Percentiles rank a stretch among this genome's conserved stretches.
Conservation (phyloP, 2,797 vertebrate genomes). For the Otolemur crassicaudatus region DNA sequence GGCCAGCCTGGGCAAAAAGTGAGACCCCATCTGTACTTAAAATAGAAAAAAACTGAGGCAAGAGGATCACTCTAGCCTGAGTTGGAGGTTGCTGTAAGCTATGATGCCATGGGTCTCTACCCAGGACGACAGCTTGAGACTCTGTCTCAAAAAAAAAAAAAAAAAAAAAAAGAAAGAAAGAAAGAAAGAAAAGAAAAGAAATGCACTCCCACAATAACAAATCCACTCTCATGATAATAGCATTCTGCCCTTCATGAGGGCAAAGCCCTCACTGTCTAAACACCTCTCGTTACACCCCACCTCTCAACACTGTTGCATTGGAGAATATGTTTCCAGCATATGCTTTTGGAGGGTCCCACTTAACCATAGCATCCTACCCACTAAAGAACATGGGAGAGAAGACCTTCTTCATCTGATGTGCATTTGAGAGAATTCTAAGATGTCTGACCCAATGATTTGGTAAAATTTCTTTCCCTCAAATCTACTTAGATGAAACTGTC, state of each 20-base stretch:
- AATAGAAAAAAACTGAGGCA: too few relatives aligned
- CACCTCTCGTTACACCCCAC: too few relatives aligned
- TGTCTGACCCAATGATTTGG: conserved; percentile 73
- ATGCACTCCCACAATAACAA: not conserved
- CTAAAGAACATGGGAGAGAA: conserved; percentile 71
- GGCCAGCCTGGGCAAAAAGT: too few relatives aligned
- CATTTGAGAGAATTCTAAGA: conserved; percentile 74
- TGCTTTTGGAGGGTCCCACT: not conserved
- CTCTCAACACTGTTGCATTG: too few relatives aligned
- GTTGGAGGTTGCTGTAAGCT: too few relatives aligned
- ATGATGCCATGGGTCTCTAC: too few relatives aligned
- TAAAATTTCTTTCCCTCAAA: conserved; percentile 72
- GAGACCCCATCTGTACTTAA: too few relatives aligned
- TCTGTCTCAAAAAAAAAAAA: too few relatives aligned
- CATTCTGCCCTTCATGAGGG: not conserved
- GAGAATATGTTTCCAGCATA: too few relatives aligned
- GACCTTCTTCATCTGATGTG: conserved; percentile 77
- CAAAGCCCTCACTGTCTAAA: not conserved
- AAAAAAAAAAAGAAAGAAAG: too few relatives aligned
- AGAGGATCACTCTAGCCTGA: too few relatives aligned
- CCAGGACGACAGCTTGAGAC: too few relatives aligned
- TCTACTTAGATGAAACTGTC: conserved; percentile 52
- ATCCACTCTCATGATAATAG: not conserved
- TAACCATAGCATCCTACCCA: not conserved
- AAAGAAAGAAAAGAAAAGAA: not conserved